phyloP scores from a whole-genome alignment of 1,140 invertebrate species.

The Ostrea denselamellosa region DNA sequence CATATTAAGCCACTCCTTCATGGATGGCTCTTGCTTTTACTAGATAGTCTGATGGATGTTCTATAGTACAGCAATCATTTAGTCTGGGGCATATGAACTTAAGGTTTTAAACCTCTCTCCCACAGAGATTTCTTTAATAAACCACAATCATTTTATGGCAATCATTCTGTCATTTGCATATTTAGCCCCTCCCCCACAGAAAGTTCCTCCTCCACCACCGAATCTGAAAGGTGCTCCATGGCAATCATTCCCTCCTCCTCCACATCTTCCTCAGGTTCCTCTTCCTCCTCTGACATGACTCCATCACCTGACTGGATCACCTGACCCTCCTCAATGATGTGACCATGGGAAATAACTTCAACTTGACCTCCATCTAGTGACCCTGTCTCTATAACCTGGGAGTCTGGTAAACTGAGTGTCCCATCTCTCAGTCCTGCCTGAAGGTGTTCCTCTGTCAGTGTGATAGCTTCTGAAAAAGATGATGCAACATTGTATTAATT shows the following conservation, averaged over 20 bases:
- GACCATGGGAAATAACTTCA: conserved; percentile 15
- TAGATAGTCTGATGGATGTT: too few relatives aligned
- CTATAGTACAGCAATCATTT: too few relatives aligned
- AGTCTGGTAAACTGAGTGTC: not conserved
- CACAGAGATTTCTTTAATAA: too few relatives aligned
- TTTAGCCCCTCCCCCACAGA: not conserved
- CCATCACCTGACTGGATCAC: conserved; percentile 18
- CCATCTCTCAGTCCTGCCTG: conserved; percentile 3
- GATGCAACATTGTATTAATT: not conserved
- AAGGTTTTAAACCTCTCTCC: too few relatives aligned
- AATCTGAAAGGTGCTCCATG: conserved; percentile 3
- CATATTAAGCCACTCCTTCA: too few relatives aligned
- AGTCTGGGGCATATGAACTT: too few relatives aligned
- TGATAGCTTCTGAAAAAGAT: not conserved
- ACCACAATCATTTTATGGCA: too few relatives aligned
- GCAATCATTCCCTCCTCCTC: conserved; percentile 23
- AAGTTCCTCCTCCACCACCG: not conserved
- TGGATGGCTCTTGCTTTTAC: too few relatives aligned
- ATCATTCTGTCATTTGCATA: not conserved
- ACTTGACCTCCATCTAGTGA: conserved; percentile 9
- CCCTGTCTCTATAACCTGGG: not conserved
- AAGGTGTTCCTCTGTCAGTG: not conserved
- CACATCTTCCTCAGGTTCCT: not conserved
- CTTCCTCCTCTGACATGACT: conserved; percentile 12
- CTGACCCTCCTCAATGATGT: conserved; percentile 24